A percentile compares a stretch with the other conserved stretches of the same genome.
Conservation (phyloP, 2,113 vertebrate genomes). For the Lepus europaeus region DNA sequence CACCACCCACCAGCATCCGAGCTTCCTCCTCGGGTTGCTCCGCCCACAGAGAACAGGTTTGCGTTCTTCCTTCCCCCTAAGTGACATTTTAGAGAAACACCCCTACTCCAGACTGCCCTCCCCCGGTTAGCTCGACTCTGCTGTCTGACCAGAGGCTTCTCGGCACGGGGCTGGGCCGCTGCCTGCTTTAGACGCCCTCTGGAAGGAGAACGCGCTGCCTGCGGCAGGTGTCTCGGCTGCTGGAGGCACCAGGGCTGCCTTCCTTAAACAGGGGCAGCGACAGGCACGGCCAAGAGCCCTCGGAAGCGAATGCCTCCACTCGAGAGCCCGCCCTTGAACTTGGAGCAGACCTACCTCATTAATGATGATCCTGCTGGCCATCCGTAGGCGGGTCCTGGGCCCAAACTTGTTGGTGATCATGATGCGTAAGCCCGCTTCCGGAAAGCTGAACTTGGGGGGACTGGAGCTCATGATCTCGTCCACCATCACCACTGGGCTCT, state of each 20-base stretch:
- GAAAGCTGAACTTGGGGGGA: slow-evolving; percentile 96
- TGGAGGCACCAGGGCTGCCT: not conserved
- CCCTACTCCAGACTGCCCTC: not conserved
- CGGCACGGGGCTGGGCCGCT: fast-evolving
- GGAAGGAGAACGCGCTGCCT: not conserved
- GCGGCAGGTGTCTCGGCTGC: fast-evolving
- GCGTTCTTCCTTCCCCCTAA: not conserved
- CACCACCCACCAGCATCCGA: fast-evolving
- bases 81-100: not conserved
- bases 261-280: not conserved
- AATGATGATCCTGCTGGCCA: slow-evolving; percentile 98
- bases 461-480: slow-evolving; percentile 97
- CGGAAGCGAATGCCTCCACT: fast-evolving
- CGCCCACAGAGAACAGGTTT: not conserved
- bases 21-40: not conserved
- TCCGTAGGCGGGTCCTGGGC: slow-evolving; percentile 96
- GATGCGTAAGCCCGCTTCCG: slow-evolving; percentile 95
- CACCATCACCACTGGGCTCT: slow-evolving; percentile 96
- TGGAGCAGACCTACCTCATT: slow-evolving; percentile 91
- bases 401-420: slow-evolving; percentile 99
- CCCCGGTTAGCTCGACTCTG: not conserved
- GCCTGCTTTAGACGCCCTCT: not conserved
- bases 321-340: too few species aligned
- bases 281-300: too few species aligned
- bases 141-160: not conserved